Evolutionary conservation across 2,888 invertebrate genomes (phyloP).

Genomic region (Lepidonotus clava): DNA sequence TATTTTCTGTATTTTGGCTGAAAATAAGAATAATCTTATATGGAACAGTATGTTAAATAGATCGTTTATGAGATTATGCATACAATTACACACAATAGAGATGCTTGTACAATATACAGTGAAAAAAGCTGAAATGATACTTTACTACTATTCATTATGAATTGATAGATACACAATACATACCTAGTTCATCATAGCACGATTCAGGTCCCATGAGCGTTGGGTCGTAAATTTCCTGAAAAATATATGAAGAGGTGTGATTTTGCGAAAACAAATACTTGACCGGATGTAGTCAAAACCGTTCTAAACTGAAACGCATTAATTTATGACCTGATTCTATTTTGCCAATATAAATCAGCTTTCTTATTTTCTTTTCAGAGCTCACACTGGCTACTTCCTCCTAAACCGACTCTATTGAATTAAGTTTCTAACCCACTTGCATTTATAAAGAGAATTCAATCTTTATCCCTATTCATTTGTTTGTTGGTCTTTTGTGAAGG

Average conservation of each 20-base stretch:
- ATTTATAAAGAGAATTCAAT: no score
- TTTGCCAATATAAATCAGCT: no score
- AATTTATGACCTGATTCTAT: no score
- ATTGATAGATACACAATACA: constrained; percentile 53
- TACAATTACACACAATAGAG: neutral
- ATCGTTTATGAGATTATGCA: neutral
- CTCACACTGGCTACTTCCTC: no score
- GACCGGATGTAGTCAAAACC: no score
- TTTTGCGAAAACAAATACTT: neutral
- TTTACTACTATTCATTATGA: neutral
- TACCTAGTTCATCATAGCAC: constrained; percentile 91
- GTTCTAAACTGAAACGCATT: no score
- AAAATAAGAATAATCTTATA: constrained; percentile 56
- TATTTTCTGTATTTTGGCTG: constrained; percentile 90
- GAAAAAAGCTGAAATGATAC: no score
- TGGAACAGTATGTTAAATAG: neutral
- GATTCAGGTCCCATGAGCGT: constrained; percentile 95
- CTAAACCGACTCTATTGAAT: no score
- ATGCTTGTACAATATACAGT: neutral
- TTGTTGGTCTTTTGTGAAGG: neutral
- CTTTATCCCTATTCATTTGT: no score
- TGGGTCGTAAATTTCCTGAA: constrained; percentile 91
- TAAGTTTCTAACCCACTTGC: no score
- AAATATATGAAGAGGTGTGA: constrained; percentile 54
- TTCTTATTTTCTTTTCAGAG: no score